Evolutionary conservation across 2,797 vertebrate species (phyloP).

Genomic region (Cuculus canorus): DNA sequence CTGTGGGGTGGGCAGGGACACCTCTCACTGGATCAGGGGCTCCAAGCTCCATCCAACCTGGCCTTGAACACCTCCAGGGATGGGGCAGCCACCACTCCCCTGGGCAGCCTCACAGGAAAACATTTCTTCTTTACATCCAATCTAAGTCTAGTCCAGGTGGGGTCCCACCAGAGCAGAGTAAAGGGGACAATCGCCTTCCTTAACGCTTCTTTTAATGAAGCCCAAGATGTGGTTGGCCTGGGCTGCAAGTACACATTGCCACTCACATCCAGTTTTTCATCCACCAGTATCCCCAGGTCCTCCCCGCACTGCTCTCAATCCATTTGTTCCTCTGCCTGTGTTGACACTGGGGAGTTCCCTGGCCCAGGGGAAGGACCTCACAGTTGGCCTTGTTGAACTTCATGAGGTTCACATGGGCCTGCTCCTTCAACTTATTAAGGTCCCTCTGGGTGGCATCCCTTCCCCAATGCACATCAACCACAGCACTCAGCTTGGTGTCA

Average conservation of each 20-base stretch:
- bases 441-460: not conserved
- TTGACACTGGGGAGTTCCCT: not conserved
- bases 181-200: not conserved
- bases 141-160: not conserved
- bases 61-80: accelerated
- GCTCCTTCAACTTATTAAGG: not conserved
- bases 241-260: not conserved
- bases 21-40: accelerated
- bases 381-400: not conserved
- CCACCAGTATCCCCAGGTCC: not conserved
- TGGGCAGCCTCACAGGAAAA: not conserved
- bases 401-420: not conserved
- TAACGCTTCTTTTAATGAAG: not conserved
- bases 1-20: accelerated
- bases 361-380: not conserved
- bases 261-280: not conserved
- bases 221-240: not conserved
- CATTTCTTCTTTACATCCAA: not conserved
- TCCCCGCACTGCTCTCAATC: not conserved
- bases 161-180: not conserved
- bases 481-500: not conserved
- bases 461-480: not conserved
- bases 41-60: accelerated
- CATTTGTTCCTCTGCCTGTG: accelerated
- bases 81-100: not conserved